Percentiles rank a stretch among this genome's conserved stretches.
phyloP scores from a whole-genome alignment of 2,797 vertebrate species.

The Hydrolagus colliei region DNA sequence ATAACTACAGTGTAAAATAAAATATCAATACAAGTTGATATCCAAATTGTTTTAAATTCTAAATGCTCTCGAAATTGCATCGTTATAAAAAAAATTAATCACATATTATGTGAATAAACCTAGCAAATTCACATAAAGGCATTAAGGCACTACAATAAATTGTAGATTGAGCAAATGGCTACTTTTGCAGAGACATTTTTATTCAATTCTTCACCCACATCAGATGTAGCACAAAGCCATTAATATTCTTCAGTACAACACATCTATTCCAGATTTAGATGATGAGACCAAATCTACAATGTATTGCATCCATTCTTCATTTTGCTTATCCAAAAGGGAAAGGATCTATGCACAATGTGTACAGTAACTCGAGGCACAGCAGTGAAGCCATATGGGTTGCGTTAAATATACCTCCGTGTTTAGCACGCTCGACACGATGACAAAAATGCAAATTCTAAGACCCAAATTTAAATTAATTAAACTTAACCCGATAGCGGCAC shows the following conservation, averaged over 20 bases:
- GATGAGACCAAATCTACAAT: background rate
- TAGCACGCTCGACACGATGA: background rate
- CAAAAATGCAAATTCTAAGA: background rate
- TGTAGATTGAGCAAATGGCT: background rate
- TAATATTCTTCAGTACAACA: background rate
- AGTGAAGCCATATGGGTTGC: constrained; percentile 8
- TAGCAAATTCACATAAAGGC: background rate
- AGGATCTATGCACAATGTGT: background rate
- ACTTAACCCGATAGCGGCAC: no score
- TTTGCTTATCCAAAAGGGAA: background rate
- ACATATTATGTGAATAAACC: background rate
- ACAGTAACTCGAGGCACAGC: background rate
- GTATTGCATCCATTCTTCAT: background rate
- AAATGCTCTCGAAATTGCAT: background rate
- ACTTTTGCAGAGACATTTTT: background rate
- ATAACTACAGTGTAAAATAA: background rate
- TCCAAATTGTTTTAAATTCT: no score
- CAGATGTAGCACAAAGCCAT: background rate
- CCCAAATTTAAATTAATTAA: background rate
- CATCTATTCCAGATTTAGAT: background rate
- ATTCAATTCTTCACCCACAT: background rate
- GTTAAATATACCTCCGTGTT: constrained; percentile 11
- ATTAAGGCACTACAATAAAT: background rate
- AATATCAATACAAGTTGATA: background rate
- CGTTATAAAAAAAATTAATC: background rate